These are phyloP conservation scores for Scopus umbretta DNA, from an alignment of 2,113 vertebrate species.

Conservation along the genomic window DNA sequence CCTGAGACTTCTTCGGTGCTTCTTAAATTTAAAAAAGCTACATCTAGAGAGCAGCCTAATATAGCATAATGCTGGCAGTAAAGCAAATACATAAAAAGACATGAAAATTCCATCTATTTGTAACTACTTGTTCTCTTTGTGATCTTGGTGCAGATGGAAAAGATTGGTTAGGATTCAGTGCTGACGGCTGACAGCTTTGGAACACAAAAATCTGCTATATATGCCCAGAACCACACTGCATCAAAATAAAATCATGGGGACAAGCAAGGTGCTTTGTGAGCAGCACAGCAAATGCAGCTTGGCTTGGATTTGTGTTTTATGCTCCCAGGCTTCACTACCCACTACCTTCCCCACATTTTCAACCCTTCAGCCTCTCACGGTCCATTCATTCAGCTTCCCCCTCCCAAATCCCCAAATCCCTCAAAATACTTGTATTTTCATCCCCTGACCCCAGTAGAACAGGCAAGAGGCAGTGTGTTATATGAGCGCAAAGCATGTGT, in stretches of 20 bases:
- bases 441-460: not conserved
- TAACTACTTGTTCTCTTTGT: constrained; percentile 17
- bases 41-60: not conserved
- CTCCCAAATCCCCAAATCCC: not conserved
- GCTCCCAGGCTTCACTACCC: not conserved
- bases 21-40: not conserved
- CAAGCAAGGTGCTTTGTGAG: not conserved
- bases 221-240: not conserved
- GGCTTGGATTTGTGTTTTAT: not conserved
- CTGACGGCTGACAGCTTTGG: not conserved
- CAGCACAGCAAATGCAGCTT: not conserved
- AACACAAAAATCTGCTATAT: not conserved
- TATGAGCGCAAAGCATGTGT: fast-evolving
- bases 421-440: not conserved
- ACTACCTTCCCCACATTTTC: not conserved
- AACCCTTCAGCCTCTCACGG: not conserved
- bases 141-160: constrained; percentile 1
- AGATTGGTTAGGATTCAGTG: not conserved
- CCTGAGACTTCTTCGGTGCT: not conserved
- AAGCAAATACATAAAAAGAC: not conserved
- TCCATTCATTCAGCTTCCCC: not conserved
- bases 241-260: not conserved
- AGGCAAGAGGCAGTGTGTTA: not conserved
- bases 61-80: not conserved
- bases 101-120: constrained; percentile 14